Conservation (phyloP, 2,113 vertebrate species). For the Oceanodroma tethys region DNA sequence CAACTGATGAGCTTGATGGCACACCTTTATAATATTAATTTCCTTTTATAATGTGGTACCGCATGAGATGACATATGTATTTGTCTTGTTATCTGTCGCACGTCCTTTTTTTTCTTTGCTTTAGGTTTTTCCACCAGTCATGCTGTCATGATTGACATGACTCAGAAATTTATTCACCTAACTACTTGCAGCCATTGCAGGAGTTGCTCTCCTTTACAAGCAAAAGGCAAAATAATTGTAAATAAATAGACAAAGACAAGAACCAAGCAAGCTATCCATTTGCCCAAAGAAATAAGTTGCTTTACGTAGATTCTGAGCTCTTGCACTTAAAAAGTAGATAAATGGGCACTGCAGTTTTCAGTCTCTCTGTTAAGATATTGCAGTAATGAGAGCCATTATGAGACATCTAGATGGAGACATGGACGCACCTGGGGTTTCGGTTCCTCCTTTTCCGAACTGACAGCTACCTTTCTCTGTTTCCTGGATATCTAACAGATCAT, state of each 20-base stretch:
- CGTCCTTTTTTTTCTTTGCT: neutral
- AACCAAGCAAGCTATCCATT: neutral
- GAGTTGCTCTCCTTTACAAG: neutral
- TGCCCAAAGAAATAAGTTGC: neutral
- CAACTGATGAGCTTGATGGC: neutral
- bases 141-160: neutral
- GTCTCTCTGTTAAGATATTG: neutral
- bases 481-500: neutral
- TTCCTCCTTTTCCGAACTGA: neutral
- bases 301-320: neutral
- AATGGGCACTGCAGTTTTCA: neutral
- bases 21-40: neutral
- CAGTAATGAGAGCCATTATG: neutral
- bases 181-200: neutral
- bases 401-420: neutral
- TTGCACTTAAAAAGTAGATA: neutral
- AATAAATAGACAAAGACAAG: neutral
- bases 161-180: neutral
- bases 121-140: neutral
- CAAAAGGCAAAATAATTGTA: neutral
- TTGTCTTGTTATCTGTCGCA: neutral
- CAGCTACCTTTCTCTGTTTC: neutral
- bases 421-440: fast-evolving
- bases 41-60: neutral
- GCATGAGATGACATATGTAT: neutral